Evolutionary conservation across 2,888 invertebrate species (phyloP), one percentile per base, ranked within the genome.

Genomic region (Sphinx pinastri): DNA sequence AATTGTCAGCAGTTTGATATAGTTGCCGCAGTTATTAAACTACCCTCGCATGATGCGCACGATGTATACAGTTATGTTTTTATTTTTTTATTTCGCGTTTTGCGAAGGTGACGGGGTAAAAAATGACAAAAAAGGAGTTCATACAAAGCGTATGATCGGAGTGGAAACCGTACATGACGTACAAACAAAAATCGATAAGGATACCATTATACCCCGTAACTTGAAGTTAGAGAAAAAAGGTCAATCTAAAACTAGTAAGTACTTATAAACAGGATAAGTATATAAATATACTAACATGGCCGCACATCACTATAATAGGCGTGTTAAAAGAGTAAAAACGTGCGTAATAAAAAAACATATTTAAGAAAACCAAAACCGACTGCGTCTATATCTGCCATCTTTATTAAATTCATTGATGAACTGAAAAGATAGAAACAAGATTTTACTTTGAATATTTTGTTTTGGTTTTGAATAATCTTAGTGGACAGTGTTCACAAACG

Each of bases 141-240:
- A 83, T 5, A 84, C 81, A 10, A 79, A 77, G 11, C 78, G 80
- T 5, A 80, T 90, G 82, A 71, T 90, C 19, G 92, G 91, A 2
- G 75, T 92, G 0, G 87, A 93, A 2, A 80, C 90, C 0, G 69
- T 84, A 1, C 88, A 89, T 60, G 81, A 86, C 59, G 52, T 19
- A 11, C 55, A 55, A 19, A 55, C 80, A 0, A 86, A 84, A 73
- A 89, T 92, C 13, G 85, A 92, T 68, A 93, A 90, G 75, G 85
- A 93, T 69, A 90, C 92, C 0, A 81, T 91, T 45, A 89, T 92
- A 25, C 86, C 88, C 0, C 82, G 85, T 3, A 91, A 91, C 73
- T 78, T 89, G 70, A 90, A 88, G 70, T 68, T 89, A 45, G 86
- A 86, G 16, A 85, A 80, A 71, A 85, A 83, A 45, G 78, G 71